Percentiles rank a stretch among this genome's conserved stretches.
Evolutionary conservation across 1,140 invertebrate genomes (phyloP).

Genomic region (Ladona fulva): DNA sequence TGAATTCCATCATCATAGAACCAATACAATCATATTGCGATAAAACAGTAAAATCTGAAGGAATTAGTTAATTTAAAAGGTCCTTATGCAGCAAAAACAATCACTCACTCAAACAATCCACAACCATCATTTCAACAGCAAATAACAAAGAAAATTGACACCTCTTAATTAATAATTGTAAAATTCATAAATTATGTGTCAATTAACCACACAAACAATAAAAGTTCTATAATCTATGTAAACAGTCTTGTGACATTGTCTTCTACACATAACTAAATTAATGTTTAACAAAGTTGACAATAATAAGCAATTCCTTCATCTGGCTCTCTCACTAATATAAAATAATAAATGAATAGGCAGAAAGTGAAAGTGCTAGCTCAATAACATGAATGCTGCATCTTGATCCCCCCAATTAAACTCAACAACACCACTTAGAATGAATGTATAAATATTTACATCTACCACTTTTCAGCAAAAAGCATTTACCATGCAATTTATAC

Average conservation of each 20-base stretch:
- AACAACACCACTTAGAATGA: not conserved
- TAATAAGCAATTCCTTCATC: not conserved
- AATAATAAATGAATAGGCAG: not conserved
- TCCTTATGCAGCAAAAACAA: not conserved
- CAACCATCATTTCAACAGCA: not conserved
- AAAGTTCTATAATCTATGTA: not conserved
- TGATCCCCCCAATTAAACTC: not conserved
- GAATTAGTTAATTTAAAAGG: not conserved
- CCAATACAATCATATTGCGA: no score
- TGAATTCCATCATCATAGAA: no score
- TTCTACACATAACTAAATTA: not conserved
- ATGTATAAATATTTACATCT: conserved; percentile 11
- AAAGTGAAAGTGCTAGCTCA: not conserved
- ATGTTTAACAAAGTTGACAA: not conserved
- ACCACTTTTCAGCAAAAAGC: not conserved
- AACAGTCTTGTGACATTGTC: not conserved
- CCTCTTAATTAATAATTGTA: not conserved
- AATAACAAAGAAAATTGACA: not conserved
- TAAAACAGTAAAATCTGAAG: not conserved
- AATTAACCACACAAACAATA: not conserved
- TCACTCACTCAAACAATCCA: not conserved
- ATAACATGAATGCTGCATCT: not conserved
- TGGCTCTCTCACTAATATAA: not conserved
- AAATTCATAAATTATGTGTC: not conserved
- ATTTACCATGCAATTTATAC: not conserved